Conservation (phyloP, 2,797 vertebrate species). For the Glyptemys insculpta region DNA sequence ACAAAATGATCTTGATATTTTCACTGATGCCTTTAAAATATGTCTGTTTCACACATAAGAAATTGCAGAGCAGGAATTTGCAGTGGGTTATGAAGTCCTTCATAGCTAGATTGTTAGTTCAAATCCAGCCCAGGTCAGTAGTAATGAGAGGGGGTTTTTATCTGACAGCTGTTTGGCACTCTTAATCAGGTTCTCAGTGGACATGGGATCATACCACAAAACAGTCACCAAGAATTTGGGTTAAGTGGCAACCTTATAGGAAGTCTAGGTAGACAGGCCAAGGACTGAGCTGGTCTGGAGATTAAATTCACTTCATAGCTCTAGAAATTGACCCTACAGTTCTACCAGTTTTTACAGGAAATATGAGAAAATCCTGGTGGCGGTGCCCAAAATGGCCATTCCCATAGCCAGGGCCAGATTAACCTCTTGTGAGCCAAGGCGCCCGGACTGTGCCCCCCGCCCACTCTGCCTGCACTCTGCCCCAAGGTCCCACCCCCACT, state of each 20-base stretch:
- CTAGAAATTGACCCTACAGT: not conserved
- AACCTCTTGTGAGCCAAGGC: too few species aligned
- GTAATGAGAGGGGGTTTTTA: not conserved
- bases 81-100: not conserved
- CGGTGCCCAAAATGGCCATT: too few species aligned
- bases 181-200: not conserved
- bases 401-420: too few species aligned
- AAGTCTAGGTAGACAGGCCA: not conserved
- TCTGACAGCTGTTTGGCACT: not conserved
- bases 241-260: not conserved
- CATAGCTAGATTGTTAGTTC: not conserved
- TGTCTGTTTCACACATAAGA: constrained; percentile 29
- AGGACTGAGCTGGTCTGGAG: not conserved
- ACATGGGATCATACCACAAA: not conserved
- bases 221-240: not conserved
- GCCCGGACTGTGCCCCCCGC: too few species aligned
- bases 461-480: too few species aligned
- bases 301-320: not conserved
- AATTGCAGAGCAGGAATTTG: constrained; percentile 38
- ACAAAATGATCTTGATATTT: constrained; percentile 56
- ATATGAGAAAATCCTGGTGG: not conserved
- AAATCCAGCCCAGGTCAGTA: not conserved
- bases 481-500: too few species aligned
- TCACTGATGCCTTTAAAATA: constrained; percentile 50
- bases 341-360: not conserved